phyloP scores from a whole-genome alignment of 1,140 invertebrate species.

The Battus philenor region DNA sequence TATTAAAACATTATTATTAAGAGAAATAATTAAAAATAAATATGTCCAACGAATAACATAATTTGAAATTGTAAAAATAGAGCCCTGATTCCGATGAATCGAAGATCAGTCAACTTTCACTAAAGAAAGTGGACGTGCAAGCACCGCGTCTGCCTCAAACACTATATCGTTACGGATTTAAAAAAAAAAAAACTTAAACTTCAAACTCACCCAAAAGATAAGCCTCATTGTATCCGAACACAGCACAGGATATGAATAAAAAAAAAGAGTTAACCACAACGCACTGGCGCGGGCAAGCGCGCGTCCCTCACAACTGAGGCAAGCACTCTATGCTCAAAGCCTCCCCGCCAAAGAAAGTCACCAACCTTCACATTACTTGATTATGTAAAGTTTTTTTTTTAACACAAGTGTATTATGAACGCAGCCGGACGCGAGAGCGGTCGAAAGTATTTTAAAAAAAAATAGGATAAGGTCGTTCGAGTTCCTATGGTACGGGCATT shows the following conservation, averaged over 20 bases:
- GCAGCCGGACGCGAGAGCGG: conserved; percentile 23
- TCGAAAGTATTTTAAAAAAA: conserved; percentile 28
- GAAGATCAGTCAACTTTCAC: conserved; percentile 42
- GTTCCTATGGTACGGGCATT: background rate
- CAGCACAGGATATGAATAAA: conserved; percentile 46
- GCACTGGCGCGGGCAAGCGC: conserved; percentile 61
- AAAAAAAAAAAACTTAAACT: conserved; percentile 29
- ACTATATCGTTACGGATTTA: no score
- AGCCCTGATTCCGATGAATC: conserved; percentile 33
- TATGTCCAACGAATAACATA: no score
- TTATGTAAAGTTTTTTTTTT: conserved; percentile 61
- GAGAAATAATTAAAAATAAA: no score
- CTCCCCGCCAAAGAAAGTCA: conserved; percentile 63
- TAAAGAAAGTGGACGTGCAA: conserved; percentile 38
- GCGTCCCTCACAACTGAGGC: conserved; percentile 53
- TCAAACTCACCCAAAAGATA: conserved; percentile 60
- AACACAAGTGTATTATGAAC: conserved; percentile 47
- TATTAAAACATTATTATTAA: no score
- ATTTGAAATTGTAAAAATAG: conserved; percentile 23
- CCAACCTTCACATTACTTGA: conserved; percentile 63
- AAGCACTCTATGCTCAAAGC: conserved; percentile 33
- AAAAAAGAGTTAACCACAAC: conserved; percentile 48
- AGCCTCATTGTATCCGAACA: conserved; percentile 67
- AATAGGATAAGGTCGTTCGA: conserved; percentile 38
- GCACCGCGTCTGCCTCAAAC: conserved; percentile 3